Percentiles rank a stretch among this genome's conserved stretches.
These are phyloP conservation scores for Calonectris borealis DNA, from an alignment of 2,113 vertebrate genomes.

Conservation along the genomic window DNA sequence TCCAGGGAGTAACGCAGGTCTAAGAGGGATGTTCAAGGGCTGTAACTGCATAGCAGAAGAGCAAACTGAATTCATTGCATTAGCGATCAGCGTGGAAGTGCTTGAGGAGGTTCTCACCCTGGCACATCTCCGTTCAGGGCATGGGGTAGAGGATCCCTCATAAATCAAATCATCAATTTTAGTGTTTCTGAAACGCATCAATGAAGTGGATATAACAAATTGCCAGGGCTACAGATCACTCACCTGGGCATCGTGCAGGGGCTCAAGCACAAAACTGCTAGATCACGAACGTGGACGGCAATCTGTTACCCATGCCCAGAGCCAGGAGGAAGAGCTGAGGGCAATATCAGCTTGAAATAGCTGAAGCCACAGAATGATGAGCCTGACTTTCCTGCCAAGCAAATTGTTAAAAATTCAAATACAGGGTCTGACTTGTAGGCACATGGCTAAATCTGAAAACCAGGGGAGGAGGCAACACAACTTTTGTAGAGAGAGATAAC, in stretches of 20 bases:
- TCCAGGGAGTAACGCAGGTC: not conserved
- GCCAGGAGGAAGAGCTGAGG: slow-evolving; percentile 17
- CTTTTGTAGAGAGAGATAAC: not conserved
- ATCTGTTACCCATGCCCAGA: not conserved
- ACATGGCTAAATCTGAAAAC: slow-evolving; percentile 6
- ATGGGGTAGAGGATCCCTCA: not conserved
- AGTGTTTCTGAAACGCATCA: not conserved
- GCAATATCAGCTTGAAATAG: not conserved
- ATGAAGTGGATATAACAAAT: not conserved
- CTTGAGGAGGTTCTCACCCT: not conserved
- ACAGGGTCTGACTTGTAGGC: not conserved
- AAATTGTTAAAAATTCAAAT: slow-evolving; percentile 43
- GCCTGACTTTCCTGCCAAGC: slow-evolving; percentile 55
- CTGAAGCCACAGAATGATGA: not conserved
- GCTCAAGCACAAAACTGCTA: not conserved
- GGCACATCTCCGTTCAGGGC: not conserved
- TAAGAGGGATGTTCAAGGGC: not conserved
- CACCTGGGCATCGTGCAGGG: not conserved
- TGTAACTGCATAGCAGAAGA: not conserved
- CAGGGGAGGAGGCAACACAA: not conserved
- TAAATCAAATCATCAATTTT: not conserved
- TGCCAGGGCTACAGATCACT: not conserved
- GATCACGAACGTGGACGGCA: not conserved
- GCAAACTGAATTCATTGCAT: not conserved
- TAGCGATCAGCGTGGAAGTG: not conserved